These are phyloP conservation scores for Sorex maritimensis DNA, from an alignment of 2,797 vertebrate species.

Conservation along the genomic window DNA sequence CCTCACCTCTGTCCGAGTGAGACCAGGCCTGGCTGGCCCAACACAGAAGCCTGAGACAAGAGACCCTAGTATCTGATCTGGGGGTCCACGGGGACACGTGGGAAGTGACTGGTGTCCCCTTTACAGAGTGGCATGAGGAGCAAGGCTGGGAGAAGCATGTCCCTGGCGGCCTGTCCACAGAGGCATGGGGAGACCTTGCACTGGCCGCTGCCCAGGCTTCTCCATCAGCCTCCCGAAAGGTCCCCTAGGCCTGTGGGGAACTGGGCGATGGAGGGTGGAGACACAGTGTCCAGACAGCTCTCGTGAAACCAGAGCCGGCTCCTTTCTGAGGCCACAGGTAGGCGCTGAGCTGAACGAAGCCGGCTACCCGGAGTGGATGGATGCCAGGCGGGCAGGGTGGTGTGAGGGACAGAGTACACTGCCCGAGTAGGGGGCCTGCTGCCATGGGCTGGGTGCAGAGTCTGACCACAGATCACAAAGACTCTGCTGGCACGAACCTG, in stretches of 20 bases:
- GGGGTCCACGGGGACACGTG: neutral
- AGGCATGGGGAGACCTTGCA: neutral
- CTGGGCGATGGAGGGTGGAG: neutral
- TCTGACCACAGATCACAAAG: no score
- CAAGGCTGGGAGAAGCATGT: neutral
- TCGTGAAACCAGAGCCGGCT: neutral
- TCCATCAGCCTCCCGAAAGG: slow-evolving; percentile 39
- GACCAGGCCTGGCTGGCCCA: neutral
- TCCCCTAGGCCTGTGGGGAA: neutral
- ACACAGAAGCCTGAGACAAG: neutral
- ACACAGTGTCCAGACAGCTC: slow-evolving; percentile 1
- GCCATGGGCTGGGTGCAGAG: no score
- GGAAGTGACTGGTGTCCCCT: neutral
- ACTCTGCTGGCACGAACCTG: no score
- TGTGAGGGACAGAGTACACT: neutral
- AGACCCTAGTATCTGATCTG: neutral
- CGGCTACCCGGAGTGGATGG: neutral
- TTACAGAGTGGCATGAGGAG: neutral
- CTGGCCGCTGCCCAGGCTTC: neutral
- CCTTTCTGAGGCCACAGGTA: neutral
- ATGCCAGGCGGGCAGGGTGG: neutral
- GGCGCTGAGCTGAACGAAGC: neutral
- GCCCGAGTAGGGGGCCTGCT: no score
- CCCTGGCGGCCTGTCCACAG: neutral
- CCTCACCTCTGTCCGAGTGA: neutral